A percentile compares a stretch with the other conserved stretches of the same genome.
phyloP scores from a whole-genome alignment of 2,888 invertebrate species.

The Patella depressa region DNA sequence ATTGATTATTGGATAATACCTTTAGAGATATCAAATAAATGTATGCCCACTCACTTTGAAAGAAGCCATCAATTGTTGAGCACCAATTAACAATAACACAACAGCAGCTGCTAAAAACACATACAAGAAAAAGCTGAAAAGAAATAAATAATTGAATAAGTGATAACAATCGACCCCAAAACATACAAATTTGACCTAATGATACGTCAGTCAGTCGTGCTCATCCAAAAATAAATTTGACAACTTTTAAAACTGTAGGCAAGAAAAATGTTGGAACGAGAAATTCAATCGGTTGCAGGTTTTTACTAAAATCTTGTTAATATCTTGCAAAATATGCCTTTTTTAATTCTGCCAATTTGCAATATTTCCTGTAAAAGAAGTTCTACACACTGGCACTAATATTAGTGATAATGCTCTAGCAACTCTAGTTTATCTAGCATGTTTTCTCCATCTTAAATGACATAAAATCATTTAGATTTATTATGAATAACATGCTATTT shows the following conservation, averaged over 20 bases:
- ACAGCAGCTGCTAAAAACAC: conserved; percentile 92
- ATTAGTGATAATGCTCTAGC: conserved; percentile 26
- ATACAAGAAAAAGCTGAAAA: conserved; percentile 88
- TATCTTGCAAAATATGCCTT: too few species aligned
- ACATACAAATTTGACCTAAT: not conserved
- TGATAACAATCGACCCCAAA: too few species aligned
- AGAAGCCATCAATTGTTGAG: conserved; percentile 85
- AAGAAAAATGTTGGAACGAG: conserved; percentile 8
- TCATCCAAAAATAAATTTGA: not conserved
- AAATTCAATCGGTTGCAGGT: not conserved
- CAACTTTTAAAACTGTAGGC: not conserved
- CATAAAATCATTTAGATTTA: not conserved
- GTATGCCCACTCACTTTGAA: conserved; percentile 76
- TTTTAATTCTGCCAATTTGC: not conserved
- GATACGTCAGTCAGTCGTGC: too few species aligned
- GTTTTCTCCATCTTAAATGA: not conserved
- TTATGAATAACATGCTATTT: not conserved
- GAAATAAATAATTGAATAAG: conserved; percentile 21
- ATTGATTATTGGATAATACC: too few species aligned
- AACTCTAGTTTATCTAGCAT: conserved; percentile 18
- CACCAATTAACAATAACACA: conserved; percentile 87
- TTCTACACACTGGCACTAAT: conserved; percentile 26
- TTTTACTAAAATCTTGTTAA: too few species aligned
- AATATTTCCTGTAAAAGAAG: conserved; percentile 13
- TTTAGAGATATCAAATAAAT: not conserved